Percentiles rank a stretch among this genome's conserved stretches.
Conservation (phyloP, 2,888 invertebrate genomes). For the Euzetes globulus region DNA sequence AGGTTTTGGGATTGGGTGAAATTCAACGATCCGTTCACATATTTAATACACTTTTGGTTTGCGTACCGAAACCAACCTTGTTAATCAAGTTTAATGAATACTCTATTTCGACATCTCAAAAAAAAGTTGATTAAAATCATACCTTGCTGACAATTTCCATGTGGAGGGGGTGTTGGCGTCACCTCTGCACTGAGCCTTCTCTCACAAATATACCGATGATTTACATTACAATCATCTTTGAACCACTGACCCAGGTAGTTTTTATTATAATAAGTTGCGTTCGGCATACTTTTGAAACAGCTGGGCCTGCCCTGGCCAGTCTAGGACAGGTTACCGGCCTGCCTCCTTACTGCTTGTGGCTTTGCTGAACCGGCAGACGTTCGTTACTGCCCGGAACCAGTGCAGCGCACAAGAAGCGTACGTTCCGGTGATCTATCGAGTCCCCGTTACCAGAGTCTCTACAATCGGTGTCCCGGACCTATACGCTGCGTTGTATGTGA, state of each 20-base stretch:
- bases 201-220: neutral
- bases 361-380: no score
- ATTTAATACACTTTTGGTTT: neutral
- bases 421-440: no score
- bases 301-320: neutral
- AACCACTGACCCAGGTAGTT: neutral
- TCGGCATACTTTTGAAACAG: no score
- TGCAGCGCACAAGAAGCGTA: no score
- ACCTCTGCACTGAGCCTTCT: neutral
- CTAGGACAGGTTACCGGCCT: no score
- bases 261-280: neutral
- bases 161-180: neutral
- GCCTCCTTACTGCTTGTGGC: no score
- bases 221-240: neutral
- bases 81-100: neutral
- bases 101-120: neutral
- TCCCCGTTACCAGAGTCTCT: no score
- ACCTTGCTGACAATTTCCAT: neutral
- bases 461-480: no score
- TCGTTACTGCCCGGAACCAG: no score
- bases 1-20: neutral
- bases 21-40: neutral
- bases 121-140: neutral
- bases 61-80: neutral
- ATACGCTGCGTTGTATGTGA: no score